Conservation (phyloP, 2,888 invertebrate species). For the Dione vanillae region DNA sequence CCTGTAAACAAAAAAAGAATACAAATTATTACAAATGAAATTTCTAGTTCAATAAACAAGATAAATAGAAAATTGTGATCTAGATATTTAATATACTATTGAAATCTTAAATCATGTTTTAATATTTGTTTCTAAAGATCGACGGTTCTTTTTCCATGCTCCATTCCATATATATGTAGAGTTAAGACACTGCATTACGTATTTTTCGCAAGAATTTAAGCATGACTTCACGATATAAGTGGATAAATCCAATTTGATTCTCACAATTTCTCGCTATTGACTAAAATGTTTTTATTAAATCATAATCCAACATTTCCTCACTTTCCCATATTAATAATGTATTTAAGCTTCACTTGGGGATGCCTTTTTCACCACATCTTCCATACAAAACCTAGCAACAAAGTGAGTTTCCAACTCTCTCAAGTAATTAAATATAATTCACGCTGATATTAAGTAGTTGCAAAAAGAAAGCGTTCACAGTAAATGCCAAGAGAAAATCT, state of each 20-base stretch:
- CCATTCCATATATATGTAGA: too few species aligned
- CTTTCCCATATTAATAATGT: neutral
- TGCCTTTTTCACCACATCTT: neutral
- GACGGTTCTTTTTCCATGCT: too few species aligned
- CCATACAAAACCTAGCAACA: neutral
- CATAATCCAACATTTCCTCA: neutral
- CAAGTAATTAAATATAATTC: constrained; percentile 26
- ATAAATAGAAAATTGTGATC: neutral
- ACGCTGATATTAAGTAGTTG: neutral
- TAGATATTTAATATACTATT: neutral
- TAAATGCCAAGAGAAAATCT: constrained; percentile 39
- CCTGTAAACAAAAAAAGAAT: constrained; percentile 15
- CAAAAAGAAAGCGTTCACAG: constrained; percentile 34
- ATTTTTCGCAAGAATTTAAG: neutral
- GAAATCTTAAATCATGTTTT: neutral
- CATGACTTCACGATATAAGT: neutral
- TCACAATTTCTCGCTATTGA: neutral
- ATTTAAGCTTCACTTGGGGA: neutral
- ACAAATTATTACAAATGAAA: neutral
- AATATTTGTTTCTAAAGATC: neutral
- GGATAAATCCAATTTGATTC: neutral
- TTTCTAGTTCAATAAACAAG: constrained; percentile 1
- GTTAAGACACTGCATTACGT: too few species aligned
- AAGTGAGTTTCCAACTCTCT: constrained; percentile 1
- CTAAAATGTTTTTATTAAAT: neutral